A percentile compares a stretch with the other conserved stretches of the same genome.
phyloP scores from a whole-genome alignment of 2,113 vertebrate species.

The Anthoscopus minutus region DNA sequence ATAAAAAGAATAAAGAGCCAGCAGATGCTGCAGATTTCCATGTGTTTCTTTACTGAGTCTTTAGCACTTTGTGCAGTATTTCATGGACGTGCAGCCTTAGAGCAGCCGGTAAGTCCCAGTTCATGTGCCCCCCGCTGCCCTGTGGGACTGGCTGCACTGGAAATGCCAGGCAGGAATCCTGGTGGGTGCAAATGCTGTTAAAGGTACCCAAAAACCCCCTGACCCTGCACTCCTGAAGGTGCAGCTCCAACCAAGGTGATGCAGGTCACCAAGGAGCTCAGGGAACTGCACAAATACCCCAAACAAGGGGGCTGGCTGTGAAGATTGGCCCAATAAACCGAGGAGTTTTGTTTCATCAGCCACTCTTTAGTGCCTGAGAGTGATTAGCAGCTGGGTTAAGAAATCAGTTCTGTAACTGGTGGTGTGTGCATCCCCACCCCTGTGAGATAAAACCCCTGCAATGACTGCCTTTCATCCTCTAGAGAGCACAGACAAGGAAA shows the following conservation, averaged over 20 bases:
- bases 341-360: not conserved
- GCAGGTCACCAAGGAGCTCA: not conserved
- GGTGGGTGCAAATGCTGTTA: not conserved
- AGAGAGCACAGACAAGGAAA: not conserved
- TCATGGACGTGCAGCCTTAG: not conserved
- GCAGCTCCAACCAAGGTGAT: not conserved
- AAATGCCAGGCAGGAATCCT: not conserved
- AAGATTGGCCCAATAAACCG: not conserved
- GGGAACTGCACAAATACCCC: not conserved
- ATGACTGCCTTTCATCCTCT: not conserved
- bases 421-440: not conserved
- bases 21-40: not conserved
- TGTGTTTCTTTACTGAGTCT: not conserved
- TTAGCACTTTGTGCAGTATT: not conserved
- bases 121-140: not conserved
- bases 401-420: not conserved
- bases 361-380: not conserved
- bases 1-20: not conserved
- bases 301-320: not conserved
- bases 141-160: not conserved
- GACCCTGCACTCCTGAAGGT: not conserved
- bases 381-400: not conserved
- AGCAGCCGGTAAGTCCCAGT: not conserved
- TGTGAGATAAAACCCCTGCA: not conserved
- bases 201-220: not conserved